Evolutionary conservation across 2,797 vertebrate species (phyloP).

Genomic region (Coluber constrictor): DNA sequence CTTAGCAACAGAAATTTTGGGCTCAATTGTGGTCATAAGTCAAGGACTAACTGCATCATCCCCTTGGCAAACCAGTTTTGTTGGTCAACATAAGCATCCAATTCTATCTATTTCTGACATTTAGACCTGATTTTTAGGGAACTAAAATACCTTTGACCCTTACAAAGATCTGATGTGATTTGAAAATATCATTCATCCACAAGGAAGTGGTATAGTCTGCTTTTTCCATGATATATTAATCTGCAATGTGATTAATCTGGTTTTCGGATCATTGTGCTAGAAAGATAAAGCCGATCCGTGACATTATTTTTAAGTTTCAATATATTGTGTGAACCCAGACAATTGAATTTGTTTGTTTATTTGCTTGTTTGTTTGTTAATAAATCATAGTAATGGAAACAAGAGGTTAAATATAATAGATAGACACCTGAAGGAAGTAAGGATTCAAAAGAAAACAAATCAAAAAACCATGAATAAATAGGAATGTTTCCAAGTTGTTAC

Average conservation of each 20-base stretch:
- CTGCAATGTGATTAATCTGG: neutral
- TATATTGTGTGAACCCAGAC: neutral
- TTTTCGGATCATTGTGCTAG: neutral
- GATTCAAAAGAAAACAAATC: neutral
- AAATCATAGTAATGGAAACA: neutral
- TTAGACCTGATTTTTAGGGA: neutral
- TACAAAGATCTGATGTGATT: neutral
- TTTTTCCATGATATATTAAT: neutral
- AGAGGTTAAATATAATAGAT: neutral
- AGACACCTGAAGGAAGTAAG: neutral
- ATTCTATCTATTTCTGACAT: too few relatives aligned
- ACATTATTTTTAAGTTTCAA: neutral
- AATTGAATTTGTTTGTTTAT: neutral
- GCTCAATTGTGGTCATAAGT: neutral
- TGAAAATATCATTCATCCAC: neutral
- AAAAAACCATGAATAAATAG: neutral
- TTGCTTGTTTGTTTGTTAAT: neutral
- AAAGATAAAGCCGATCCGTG: neutral
- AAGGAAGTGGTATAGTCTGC: neutral
- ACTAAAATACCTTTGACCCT: neutral
- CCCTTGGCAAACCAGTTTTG: neutral
- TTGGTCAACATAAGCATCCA: neutral
- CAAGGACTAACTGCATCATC: neutral
- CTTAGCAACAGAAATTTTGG: neutral
- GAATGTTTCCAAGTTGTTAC: neutral